These are phyloP conservation scores for Styela plicata DNA, from an alignment of 23 tunicate genomes.

Conservation along the genomic window DNA sequence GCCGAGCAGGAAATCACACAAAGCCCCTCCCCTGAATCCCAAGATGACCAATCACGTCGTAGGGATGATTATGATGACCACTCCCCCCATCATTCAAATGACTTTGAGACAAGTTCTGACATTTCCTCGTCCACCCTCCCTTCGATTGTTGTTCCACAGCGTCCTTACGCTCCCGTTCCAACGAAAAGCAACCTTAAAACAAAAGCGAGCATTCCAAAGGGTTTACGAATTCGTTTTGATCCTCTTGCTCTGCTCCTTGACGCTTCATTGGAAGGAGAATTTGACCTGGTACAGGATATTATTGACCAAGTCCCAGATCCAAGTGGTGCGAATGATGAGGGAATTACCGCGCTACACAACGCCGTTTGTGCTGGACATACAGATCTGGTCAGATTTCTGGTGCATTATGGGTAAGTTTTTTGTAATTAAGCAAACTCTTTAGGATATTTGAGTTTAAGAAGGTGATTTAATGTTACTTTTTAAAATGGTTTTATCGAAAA, in stretches of 20 bases:
- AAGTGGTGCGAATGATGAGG: conserved; percentile 97
- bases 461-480: too few relatives aligned
- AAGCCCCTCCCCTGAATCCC: background rate
- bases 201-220: background rate
- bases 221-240: conserved; percentile 51
- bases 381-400: conserved; percentile 89
- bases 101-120: conserved; percentile 23
- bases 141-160: conserved; percentile 23
- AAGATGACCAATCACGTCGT: conserved; percentile 15
- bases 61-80: conserved; percentile 13
- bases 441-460: too few relatives aligned
- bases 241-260: conserved; percentile 94
- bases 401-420: conserved; percentile 87
- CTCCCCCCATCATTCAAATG: conserved; percentile 12
- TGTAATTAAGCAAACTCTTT: too few relatives aligned
- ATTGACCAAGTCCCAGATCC: conserved; percentile 70
- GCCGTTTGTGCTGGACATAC: conserved; percentile 98
- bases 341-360: conserved; percentile 97
- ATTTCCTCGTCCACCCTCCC: conserved; percentile 20
- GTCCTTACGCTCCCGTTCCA: conserved; percentile 34
- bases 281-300: conserved; percentile 78
- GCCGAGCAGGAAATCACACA: background rate
- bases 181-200: conserved; percentile 75
- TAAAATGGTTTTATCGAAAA: too few relatives aligned
- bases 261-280: conserved; percentile 93